Base-by-base conservation (phyloP, 1,140 invertebrate genomes). In the Drosophila cardini region DNA sequence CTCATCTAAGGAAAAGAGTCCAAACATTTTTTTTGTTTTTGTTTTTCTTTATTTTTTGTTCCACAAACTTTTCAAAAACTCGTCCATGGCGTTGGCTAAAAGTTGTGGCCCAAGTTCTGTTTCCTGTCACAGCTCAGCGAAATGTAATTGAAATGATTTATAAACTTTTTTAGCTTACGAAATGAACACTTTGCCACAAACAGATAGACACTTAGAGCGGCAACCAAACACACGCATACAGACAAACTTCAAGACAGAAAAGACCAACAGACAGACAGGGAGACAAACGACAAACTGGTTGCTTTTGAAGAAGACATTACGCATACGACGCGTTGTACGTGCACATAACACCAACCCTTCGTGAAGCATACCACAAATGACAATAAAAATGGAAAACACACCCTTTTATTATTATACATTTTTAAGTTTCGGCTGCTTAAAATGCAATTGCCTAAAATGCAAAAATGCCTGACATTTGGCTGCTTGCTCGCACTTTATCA, bases 81-180 rank as follows among this genome's bases (percentile, higher is more conserved):
- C 53, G 43, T 43, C 63, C 62, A 56, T 16, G 32, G 48, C 52
- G 62, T 30, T 36, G 65, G 45, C 56, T 52, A 63, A 71, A 46
- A 67, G 38, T 70, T 63, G 32, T 30, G 53, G 53, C 50, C 55
- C 60, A 83, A 85, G 74, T 85, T 85, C 81, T 83, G 79, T 80
- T 83, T 71, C 52, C 83, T 86, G 84, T 89, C 83, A 86, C 76
- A 87, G 76, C 83, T 87, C 64, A 73, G 76, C 79, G 81, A 79
- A 87, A 89, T 86, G 83, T 86, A 86, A 86, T 86, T 86, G 83
- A 86, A 86, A 86, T 87, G 84, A 86, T 86, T 86, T 86, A 86
- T 89, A 89, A 86, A 86, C 61, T 87, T 86, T 81, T 86, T 62
- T 69, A 69, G 71, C 71, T 72, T 60, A 58, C 70, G 70, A 58